A percentile compares a stretch with the other conserved stretches of the same genome.
Evolutionary conservation across 2,113 vertebrate genomes (phyloP).

Genomic region (Notothenia coriiceps): DNA sequence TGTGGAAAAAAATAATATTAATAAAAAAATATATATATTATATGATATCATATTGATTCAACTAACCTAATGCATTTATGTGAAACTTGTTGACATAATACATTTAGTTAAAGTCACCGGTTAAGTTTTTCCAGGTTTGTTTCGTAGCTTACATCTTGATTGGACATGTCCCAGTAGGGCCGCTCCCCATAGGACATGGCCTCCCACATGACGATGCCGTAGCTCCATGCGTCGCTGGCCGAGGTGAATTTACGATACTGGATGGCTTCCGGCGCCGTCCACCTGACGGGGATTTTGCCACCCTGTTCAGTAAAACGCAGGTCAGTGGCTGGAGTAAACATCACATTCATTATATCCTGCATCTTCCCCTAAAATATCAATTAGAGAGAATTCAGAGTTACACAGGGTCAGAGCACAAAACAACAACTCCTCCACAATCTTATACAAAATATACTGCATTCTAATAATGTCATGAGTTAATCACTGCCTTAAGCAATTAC

Average conservation of each 20-base stretch:
- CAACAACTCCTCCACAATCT: neutral
- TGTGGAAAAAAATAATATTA: too few relatives aligned
- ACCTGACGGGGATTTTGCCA: slow-evolving; percentile 98
- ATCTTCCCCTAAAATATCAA: slow-evolving; percentile 70
- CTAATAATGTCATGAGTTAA: neutral
- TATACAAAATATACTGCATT: neutral
- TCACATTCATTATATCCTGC: slow-evolving; percentile 69
- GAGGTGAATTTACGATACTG: slow-evolving; percentile 99
- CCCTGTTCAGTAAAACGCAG: slow-evolving; percentile 85
- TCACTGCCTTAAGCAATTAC: neutral
- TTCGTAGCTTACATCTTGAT: slow-evolving; percentile 94
- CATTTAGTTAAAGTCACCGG: too few relatives aligned
- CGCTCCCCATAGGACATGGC: slow-evolving; percentile 98
- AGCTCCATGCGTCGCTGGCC: slow-evolving; percentile 98
- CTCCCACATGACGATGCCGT: slow-evolving; percentile 99
- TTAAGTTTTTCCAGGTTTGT: too few relatives aligned
- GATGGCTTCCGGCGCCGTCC: slow-evolving; percentile 98
- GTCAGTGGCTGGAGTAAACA: slow-evolving; percentile 71
- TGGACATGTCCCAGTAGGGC: slow-evolving; percentile 99
- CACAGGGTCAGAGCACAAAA: slow-evolving; percentile 17
- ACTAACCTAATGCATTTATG: too few relatives aligned
- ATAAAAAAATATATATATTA: too few relatives aligned
- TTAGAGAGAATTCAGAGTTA: slow-evolving; percentile 41
- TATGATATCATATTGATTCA: too few relatives aligned
- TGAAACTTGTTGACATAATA: too few relatives aligned